phyloP scores from a whole-genome alignment of 2,888 invertebrate species.

The Athrips mouffetella region DNA sequence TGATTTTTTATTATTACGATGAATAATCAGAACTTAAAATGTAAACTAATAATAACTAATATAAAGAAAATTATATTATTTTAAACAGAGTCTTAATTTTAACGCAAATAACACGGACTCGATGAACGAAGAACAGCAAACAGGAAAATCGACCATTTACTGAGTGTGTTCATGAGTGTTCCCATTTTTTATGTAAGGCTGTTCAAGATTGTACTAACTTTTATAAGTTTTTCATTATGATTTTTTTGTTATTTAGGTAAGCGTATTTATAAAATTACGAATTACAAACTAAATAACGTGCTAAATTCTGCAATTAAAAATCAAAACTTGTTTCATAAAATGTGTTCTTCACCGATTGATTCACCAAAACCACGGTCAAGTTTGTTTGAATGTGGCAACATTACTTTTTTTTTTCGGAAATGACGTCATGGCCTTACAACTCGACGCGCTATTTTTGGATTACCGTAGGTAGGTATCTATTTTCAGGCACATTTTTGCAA shows the following conservation, averaged over 20 bases:
- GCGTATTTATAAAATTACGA: no score
- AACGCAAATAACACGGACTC: constrained; percentile 67
- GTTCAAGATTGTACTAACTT: constrained; percentile 25
- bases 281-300: no score
- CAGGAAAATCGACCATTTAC: constrained; percentile 77
- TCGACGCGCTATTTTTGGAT: constrained; percentile 74
- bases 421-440: constrained; percentile 46
- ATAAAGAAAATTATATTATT: constrained; percentile 64
- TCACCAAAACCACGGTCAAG: no score
- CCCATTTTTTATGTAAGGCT: constrained; percentile 25
- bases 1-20: constrained; percentile 46
- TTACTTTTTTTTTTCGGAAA: constrained; percentile 40
- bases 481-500: constrained; percentile 73
- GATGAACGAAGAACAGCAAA: constrained; percentile 72
- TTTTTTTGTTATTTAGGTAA: no score
- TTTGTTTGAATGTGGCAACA: constrained; percentile 43
- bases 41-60: constrained; percentile 72
- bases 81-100: constrained; percentile 60
- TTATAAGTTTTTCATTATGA: no score
- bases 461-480: constrained; percentile 61
- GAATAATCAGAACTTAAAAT: constrained; percentile 56
- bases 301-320: no score
- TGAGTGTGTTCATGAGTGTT: constrained; percentile 54
- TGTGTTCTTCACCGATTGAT: no score
- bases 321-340: no score